phyloP scores from a whole-genome alignment of 1,140 invertebrate species.

The Zaprionus africanus region DNA sequence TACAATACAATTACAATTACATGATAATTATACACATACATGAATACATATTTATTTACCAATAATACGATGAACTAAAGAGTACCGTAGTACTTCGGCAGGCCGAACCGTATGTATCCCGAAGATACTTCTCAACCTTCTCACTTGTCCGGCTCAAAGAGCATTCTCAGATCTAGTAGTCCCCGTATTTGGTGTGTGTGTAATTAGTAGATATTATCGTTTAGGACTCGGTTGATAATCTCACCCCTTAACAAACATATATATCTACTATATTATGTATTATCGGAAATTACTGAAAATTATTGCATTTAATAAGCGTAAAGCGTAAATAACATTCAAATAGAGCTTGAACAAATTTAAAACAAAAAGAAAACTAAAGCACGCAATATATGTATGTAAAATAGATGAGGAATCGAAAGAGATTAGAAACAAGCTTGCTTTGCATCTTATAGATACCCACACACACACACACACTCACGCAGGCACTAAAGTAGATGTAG shows the following conservation, averaged over 20 bases:
- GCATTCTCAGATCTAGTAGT: neutral
- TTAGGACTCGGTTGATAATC: neutral
- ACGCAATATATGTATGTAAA: constrained; percentile 49
- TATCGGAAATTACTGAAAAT: constrained; percentile 66
- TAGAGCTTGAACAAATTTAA: constrained; percentile 62
- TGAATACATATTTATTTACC: constrained; percentile 61
- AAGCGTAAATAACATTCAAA: constrained; percentile 73
- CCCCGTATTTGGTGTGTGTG: constrained; percentile 4
- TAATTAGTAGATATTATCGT: constrained; percentile 8
- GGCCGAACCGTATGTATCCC: constrained; percentile 25
- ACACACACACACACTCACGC: constrained; percentile 12
- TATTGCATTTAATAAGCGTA: constrained; percentile 78
- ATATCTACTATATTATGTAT: constrained; percentile 24
- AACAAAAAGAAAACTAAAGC: constrained; percentile 14
- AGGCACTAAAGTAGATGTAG: constrained; percentile 40
- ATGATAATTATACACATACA: constrained; percentile 66
- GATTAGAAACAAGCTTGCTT: constrained; percentile 36
- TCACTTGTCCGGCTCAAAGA: constrained; percentile 6
- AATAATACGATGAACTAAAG: constrained; percentile 38
- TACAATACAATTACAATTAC: constrained; percentile 61
- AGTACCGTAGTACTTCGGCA: constrained; percentile 35
- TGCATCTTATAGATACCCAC: constrained; percentile 27
- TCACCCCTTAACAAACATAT: constrained; percentile 8
- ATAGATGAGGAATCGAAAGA: constrained; percentile 33
- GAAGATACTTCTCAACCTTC: neutral